Percentiles rank a stretch among this genome's conserved stretches.
Conservation (phyloP, 2,797 vertebrate genomes). For the Spinus pinus region DNA sequence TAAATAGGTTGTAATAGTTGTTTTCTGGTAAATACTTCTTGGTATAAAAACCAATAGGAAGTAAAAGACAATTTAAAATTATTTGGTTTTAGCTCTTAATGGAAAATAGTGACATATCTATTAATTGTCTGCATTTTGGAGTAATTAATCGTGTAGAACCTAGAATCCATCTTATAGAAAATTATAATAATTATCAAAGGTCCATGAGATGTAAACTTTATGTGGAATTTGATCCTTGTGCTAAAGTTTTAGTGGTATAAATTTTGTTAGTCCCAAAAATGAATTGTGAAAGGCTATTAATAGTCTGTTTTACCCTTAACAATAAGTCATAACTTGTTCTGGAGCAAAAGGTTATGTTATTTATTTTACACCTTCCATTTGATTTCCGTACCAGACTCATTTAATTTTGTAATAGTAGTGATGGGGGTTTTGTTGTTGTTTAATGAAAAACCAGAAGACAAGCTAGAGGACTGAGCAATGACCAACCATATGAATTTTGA, state of each 20-base stretch:
- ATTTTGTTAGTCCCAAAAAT: not conserved
- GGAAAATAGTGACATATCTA: not conserved
- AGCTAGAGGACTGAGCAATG: not conserved
- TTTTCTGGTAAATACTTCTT: not conserved
- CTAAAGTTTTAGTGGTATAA: not conserved
- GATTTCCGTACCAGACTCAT: not conserved
- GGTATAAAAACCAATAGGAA: not conserved
- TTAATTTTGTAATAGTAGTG: not conserved
- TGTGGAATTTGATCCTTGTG: not conserved
- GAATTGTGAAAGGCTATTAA: not conserved
- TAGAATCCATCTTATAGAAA: not conserved
- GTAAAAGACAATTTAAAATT: not conserved
- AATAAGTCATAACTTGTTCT: not conserved
- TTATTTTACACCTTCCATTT: not conserved
- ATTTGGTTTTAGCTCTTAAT: not conserved
- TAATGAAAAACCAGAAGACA: not conserved
- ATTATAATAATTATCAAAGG: not conserved
- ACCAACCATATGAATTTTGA: not conserved
- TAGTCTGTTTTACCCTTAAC: not conserved
- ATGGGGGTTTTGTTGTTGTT: not conserved
- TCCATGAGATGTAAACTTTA: not conserved
- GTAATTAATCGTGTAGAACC: not conserved
- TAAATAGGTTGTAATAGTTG: not conserved
- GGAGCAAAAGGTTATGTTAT: not conserved
- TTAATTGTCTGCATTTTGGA: not conserved